Evolutionary conservation across 2,888 invertebrate species (phyloP), one percentile per base, ranked within the genome.

Genomic region (Cantharis nigra): DNA sequence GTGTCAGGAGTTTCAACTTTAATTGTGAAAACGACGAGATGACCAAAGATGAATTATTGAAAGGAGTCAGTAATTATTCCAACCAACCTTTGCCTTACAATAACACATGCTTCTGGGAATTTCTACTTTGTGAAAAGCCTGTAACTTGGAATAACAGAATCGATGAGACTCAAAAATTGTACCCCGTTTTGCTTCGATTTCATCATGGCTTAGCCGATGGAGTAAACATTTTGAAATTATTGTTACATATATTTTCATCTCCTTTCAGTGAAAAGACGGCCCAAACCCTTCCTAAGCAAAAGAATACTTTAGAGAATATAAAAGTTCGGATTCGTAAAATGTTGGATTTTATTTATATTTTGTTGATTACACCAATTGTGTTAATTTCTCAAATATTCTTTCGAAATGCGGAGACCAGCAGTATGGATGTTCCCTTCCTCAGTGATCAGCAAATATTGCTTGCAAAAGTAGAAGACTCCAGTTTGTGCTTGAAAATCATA

Each of bases 121-220:
- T 91, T 72, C 82, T 91, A 62, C 85, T 91, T 2, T 89, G 87
- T 3, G 78, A 80, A 63, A 80, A 83, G 71, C 81, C 83, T 0
- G 10, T 78, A 3, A 77, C 84, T 10, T 69, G 81, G 73, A 72
- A 78, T 78, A 74, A 74, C 75, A 79, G 78, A 86, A 70, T 83
- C 81, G 80, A 83, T 23, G 14, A 65, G 9, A 63, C 13, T 67
- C 23, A 14, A 18, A 74, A 30, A 10, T 65, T 9, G 14, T 72
- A 70, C 11, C 90, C 90, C 1, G 85, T 91, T 33, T 83, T 91
- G 75, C 90, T 91, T 80, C 88, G 91, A 77, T 87, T 91, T 72
- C 91, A 92, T 83, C 91, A 91, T 84, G 87, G 90, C 5, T 83
- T 91, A 0, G 91, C 91, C 1, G 91, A 91, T 81, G 91, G 91